Evolutionary conservation across 2,888 invertebrate species (phyloP).

Genomic region (Parelbella ahira): DNA sequence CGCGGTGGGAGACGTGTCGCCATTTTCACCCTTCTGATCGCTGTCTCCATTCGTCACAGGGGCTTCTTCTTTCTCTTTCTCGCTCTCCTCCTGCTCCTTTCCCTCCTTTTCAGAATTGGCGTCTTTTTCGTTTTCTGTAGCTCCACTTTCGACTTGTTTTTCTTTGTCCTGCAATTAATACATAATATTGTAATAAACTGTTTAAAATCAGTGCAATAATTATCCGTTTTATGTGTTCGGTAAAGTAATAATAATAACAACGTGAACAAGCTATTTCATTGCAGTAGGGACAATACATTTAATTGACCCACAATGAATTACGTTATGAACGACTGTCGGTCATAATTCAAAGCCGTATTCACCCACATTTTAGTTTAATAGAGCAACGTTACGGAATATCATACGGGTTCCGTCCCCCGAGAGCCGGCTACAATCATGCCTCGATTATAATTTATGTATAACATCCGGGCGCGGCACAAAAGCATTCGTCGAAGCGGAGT

Average conservation of each 20-base stretch:
- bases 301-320: no score
- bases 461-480: constrained; percentile 24
- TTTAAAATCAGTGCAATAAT: no score
- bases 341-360: not conserved
- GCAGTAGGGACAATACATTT: no score
- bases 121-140: constrained; percentile 84
- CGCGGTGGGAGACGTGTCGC: constrained; percentile 55
- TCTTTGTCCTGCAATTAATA: constrained; percentile 77
- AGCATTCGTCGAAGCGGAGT: constrained; percentile 23
- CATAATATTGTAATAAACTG: no score
- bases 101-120: constrained; percentile 83
- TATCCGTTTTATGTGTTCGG: no score
- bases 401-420: constrained; percentile 25
- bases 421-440: constrained; percentile 15
- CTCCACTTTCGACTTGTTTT: constrained; percentile 77
- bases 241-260: no score
- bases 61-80: constrained; percentile 44
- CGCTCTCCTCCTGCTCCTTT: constrained; percentile 50
- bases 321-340: no score
- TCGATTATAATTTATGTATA: constrained; percentile 26
- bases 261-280: no score
- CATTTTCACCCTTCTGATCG: constrained; percentile 64
- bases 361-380: constrained; percentile 20
- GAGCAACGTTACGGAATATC: constrained; percentile 18
- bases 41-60: constrained; percentile 65